Conservation (phyloP, 2,888 invertebrate genomes). For the Glyphotaelius pellucidus region DNA sequence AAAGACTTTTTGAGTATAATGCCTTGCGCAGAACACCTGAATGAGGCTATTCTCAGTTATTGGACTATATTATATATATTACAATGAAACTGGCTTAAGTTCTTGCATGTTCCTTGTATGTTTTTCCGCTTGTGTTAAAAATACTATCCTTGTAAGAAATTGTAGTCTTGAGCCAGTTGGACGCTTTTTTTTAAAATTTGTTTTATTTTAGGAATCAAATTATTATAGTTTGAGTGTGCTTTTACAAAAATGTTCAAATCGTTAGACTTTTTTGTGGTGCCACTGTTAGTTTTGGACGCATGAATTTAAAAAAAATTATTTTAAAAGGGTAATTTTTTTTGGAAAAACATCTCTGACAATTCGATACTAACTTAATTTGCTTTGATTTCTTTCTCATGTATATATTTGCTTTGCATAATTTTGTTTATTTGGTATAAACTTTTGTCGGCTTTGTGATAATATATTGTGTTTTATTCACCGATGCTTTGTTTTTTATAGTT, state of each 20-base stretch:
- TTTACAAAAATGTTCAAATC: conserved; percentile 1
- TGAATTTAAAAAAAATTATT: not conserved
- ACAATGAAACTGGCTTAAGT: not conserved
- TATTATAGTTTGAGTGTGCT: conserved; percentile 11
- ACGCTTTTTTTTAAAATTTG: not conserved
- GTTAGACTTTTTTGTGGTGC: conserved; percentile 12
- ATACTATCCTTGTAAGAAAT: not conserved
- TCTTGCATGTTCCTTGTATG: not conserved
- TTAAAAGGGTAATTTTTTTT: not conserved
- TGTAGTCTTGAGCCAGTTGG: not conserved
- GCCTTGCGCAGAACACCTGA: not conserved
- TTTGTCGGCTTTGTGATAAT: not conserved
- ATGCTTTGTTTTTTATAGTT: conserved; percentile 12
- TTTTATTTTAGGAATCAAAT: conserved; percentile 35
- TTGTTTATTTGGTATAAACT: not conserved
- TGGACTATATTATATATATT: not conserved
- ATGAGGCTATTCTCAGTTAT: not conserved
- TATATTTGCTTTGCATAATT: not conserved
- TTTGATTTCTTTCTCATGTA: not conserved
- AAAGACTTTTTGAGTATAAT: not conserved
- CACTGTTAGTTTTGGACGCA: conserved; percentile 14
- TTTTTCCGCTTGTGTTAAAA: not conserved
- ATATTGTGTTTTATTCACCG: not conserved
- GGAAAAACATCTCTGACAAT: not conserved
- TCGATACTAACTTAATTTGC: not conserved